Percentiles rank a stretch among this genome's conserved stretches.
Evolutionary conservation across 2,797 vertebrate species (phyloP).

Genomic region (Hoplostethus mediterraneus): DNA sequence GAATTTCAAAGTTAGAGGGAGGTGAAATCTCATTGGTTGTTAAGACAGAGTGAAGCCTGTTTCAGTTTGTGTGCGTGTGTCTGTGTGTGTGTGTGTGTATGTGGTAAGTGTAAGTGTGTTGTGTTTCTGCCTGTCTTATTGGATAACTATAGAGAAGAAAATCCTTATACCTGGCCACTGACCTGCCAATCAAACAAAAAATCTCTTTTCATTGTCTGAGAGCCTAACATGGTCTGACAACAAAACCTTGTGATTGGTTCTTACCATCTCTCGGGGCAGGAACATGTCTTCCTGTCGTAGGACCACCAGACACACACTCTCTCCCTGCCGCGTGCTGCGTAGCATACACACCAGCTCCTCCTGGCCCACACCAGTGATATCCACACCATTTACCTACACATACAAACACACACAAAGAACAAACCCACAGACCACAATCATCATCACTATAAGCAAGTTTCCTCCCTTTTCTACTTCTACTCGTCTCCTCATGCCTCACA

Average conservation of each 20-base stretch:
- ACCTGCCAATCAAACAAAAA: not conserved
- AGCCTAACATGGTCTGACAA: not conserved
- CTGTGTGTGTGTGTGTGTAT: not conserved
- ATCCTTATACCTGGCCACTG: not conserved
- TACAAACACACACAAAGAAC: constrained; percentile 22
- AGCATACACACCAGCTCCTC: constrained; percentile 95
- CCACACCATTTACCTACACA: constrained; percentile 92
- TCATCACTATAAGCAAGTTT: not conserved
- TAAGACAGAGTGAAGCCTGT: not conserved
- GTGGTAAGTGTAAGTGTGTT: not conserved
- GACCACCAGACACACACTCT: constrained; percentile 89
- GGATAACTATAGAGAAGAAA: not conserved
- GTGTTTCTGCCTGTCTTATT: not conserved
- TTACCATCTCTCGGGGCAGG: constrained; percentile 96
- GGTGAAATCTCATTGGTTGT: not conserved
- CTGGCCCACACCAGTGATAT: constrained; percentile 91
- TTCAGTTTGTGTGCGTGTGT: not conserved
- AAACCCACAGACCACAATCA: constrained; percentile 3
- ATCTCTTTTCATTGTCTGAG: not conserved
- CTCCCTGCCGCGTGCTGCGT: constrained; percentile 95
- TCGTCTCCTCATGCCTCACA: not conserved
- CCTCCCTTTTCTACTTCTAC: too few species aligned
- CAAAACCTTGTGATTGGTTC: constrained; percentile 40
- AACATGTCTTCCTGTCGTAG: constrained; percentile 93
- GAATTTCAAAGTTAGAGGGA: constrained; percentile 38